Evolutionary conservation across 2,888 invertebrate genomes (phyloP).

Genomic region (Pogonocherus hispidulus): DNA sequence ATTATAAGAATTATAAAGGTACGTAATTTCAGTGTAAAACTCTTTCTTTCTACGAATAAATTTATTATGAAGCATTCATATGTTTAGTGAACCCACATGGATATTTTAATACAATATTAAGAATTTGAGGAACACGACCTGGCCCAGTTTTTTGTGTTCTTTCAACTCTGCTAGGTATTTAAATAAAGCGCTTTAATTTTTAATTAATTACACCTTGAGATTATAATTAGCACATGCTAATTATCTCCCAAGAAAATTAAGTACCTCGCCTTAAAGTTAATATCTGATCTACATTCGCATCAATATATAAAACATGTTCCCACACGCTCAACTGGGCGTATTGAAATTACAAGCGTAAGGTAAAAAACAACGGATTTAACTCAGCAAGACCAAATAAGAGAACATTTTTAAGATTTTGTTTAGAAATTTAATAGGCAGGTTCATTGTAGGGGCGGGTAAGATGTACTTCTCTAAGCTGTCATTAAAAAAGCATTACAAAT

Average conservation of each 20-base stretch:
- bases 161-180: background rate
- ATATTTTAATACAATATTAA: no score
- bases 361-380: background rate
- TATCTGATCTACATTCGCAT: background rate
- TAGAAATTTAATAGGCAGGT: background rate
- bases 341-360: background rate
- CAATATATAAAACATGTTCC: conserved; percentile 5
- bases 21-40: no score
- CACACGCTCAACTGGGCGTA: background rate
- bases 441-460: background rate
- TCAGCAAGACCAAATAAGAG: background rate
- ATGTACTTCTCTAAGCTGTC: no score
- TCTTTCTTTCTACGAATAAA: no score
- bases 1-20: no score
- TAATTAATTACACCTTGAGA: background rate
- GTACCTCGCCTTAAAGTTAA: background rate
- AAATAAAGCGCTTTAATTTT: background rate
- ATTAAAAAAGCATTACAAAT: no score
- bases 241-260: background rate
- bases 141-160: background rate
- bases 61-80: no score
- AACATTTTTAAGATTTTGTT: background rate
- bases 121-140: background rate
- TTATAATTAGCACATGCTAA: background rate
- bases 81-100: no score